phyloP scores from a whole-genome alignment of 2,113 vertebrate genomes.

The Odocoileus virginianus region DNA sequence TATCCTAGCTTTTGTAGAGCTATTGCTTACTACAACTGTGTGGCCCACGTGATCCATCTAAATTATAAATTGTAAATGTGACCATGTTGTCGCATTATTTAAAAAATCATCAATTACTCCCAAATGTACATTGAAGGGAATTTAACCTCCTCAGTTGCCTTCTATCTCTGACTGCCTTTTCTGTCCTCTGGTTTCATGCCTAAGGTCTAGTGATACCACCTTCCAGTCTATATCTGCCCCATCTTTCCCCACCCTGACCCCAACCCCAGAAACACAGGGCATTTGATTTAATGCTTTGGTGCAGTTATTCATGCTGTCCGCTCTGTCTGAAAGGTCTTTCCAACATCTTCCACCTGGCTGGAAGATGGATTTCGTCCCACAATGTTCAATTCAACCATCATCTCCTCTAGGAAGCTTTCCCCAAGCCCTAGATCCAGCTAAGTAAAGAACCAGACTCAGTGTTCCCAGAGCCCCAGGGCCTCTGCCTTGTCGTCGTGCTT shows the following conservation, averaged over 20 bases:
- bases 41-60: not conserved
- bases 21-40: not conserved
- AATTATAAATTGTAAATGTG: conserved; percentile 10
- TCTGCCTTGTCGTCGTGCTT: not conserved
- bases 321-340: not conserved
- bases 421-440: not conserved
- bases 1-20: not conserved
- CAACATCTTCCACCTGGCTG: not conserved
- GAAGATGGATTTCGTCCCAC: not conserved
- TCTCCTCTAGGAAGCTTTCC: not conserved
- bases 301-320: not conserved
- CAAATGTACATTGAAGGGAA: not conserved
- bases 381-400: not conserved
- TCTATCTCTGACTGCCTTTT: not conserved
- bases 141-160: not conserved
- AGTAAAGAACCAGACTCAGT: not conserved
- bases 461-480: not conserved
- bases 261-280: not conserved
- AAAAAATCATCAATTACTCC: conserved; percentile 49
- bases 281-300: not conserved
- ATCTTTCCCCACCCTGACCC: not conserved
- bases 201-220: not conserved
- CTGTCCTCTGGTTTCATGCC: not conserved
- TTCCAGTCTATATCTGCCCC: not conserved
- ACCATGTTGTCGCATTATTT: not conserved